A percentile compares a stretch with the other conserved stretches of the same genome.
These are phyloP conservation scores for Eulemur mongoz DNA, from an alignment of 2,797 vertebrate species.

Conservation along the genomic window DNA sequence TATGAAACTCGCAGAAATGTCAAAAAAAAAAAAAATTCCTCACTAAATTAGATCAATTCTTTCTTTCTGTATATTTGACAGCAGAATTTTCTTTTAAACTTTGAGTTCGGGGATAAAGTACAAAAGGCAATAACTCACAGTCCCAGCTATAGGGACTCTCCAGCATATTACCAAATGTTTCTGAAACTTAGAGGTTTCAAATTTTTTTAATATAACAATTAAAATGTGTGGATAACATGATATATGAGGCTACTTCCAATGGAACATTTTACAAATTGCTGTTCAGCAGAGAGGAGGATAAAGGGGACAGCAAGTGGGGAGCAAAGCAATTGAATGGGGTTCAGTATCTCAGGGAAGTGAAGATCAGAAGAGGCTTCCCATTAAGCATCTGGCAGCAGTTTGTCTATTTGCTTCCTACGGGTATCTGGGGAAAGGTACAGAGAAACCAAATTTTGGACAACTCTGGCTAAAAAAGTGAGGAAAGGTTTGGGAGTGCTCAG, in stretches of 20 bases:
- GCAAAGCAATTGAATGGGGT: not conserved
- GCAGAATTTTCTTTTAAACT: not conserved
- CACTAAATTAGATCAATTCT: not conserved
- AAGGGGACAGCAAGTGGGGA: not conserved
- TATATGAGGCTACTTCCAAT: not conserved
- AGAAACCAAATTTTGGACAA: not conserved
- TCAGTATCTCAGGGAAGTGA: not conserved
- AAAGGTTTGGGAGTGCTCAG: not conserved
- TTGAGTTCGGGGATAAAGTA: not conserved
- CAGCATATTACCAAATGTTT: not conserved
- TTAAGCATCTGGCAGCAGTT: not conserved
- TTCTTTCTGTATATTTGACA: slow-evolving; percentile 2
- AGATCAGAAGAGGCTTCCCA: not conserved
- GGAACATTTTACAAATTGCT: not conserved
- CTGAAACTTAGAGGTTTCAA: not conserved
- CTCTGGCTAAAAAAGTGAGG: not conserved
- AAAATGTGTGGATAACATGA: not conserved
- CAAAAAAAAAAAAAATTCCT: not conserved
- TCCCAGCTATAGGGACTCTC: not conserved
- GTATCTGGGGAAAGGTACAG: not conserved
- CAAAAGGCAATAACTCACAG: not conserved
- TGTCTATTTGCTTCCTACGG: not conserved
- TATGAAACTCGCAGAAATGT: not conserved
- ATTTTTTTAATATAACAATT: not conserved
- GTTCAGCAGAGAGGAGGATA: not conserved